These are phyloP conservation scores for Drosophila triauraria DNA, from an alignment of 1,140 invertebrate species.

Conservation along the genomic window DNA sequence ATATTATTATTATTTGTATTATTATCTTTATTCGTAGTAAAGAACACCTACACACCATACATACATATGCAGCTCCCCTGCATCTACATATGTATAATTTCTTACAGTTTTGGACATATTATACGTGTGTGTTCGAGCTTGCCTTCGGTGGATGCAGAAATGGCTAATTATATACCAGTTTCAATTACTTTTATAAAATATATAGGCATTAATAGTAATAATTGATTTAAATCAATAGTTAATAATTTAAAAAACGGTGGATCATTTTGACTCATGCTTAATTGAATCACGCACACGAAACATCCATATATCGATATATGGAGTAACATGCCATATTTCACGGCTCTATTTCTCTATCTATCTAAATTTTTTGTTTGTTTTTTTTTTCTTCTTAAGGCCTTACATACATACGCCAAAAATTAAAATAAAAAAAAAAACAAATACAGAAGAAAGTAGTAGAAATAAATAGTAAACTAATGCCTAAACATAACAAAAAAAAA, in stretches of 20 bases:
- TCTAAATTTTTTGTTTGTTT: neutral
- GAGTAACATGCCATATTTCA: slow-evolving; percentile 17
- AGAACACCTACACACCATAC: slow-evolving; percentile 11
- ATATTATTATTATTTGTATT: slow-evolving; percentile 7
- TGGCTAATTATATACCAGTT: slow-evolving; percentile 31
- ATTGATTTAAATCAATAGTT: slow-evolving; percentile 75
- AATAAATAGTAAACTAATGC: neutral
- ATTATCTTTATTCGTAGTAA: slow-evolving; percentile 31
- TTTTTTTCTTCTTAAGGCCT: slow-evolving; percentile 5
- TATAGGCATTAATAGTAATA: slow-evolving; percentile 45
- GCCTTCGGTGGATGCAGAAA: slow-evolving; percentile 48
- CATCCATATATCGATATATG: slow-evolving; percentile 35
- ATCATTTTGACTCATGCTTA: slow-evolving; percentile 77
- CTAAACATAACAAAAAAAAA: slow-evolving; percentile 6
- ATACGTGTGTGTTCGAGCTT: slow-evolving; percentile 34
- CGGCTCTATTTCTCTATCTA: slow-evolving; percentile 17
- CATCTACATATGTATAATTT: slow-evolving; percentile 24
- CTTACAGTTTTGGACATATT: slow-evolving; percentile 28
- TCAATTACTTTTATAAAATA: slow-evolving; percentile 24
- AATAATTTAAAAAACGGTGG: slow-evolving; percentile 83
- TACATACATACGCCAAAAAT: slow-evolving; percentile 2
- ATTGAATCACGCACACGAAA: slow-evolving; percentile 67
- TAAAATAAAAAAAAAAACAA: neutral
- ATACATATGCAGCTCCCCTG: slow-evolving; percentile 17
- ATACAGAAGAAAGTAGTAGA: neutral